phyloP scores from a whole-genome alignment of 1,140 invertebrate genomes.

The Scaptomyza pallida region DNA sequence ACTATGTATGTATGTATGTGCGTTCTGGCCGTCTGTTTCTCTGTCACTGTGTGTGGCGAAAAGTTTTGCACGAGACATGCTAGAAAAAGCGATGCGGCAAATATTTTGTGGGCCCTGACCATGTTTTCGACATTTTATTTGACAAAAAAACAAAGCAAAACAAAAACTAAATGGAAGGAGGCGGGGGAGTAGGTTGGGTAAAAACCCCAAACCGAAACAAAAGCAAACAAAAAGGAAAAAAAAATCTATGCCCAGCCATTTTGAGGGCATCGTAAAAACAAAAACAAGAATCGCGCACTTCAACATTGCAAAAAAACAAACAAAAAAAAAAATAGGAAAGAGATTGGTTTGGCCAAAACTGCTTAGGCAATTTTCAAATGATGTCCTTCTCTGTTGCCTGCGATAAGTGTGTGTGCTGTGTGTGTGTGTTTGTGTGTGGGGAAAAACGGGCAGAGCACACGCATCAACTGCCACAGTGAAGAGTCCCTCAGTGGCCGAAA shows the following conservation, averaged over 20 bases:
- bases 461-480: conserved; percentile 51
- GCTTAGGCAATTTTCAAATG: conserved; percentile 82
- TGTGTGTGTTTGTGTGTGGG: conserved; percentile 20
- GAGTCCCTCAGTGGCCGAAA: conserved; percentile 10
- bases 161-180: conserved; percentile 17
- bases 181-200: too few relatives aligned
- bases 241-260: conserved; percentile 31
- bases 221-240: conserved; percentile 22
- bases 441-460: conserved; percentile 43
- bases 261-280: conserved; percentile 46
- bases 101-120: conserved; percentile 38
- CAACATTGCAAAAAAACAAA: conserved; percentile 32
- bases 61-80: conserved; percentile 48
- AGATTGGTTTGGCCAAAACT: conserved; percentile 47
- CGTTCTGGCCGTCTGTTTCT: too few relatives aligned
- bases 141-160: conserved; percentile 8
- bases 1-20: conserved; percentile 15
- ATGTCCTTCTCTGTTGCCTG: conserved; percentile 59
- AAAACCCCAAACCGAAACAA: conserved; percentile 25
- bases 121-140: conserved; percentile 43
- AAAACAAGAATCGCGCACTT: conserved; percentile 36
- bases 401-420: conserved; percentile 55
- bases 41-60: conserved; percentile 26
- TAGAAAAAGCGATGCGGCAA: conserved; percentile 34
- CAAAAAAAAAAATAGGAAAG: conserved; percentile 20